phyloP scores from a whole-genome alignment of 2,888 invertebrate species.

The Aphidius colemani region DNA sequence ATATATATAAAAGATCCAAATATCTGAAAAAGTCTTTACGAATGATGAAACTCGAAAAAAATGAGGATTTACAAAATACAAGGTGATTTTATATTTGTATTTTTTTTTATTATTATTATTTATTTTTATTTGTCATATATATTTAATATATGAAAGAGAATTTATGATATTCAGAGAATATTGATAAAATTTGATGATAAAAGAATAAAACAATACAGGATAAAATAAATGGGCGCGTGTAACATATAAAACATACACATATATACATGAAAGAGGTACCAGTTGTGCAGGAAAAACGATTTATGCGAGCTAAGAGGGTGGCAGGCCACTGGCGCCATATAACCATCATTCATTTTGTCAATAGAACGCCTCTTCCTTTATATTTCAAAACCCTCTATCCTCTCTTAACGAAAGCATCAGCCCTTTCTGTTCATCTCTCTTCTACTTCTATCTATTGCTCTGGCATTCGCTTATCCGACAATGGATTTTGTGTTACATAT shows the following conservation, averaged over 20 bases:
- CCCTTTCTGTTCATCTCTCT: background rate
- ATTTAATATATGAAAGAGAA: constrained; percentile 6
- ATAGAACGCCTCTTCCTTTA: constrained; percentile 36
- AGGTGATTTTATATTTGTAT: no score
- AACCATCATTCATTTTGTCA: constrained; percentile 56
- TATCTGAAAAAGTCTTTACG: background rate
- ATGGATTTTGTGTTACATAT: constrained; percentile 45
- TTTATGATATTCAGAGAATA: constrained; percentile 11
- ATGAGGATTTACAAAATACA: background rate
- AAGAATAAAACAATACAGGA: constrained; percentile 19
- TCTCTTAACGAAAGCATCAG: no score
- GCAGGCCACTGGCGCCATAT: constrained; percentile 49
- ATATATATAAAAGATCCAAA: no score
- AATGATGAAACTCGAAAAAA: constrained; percentile 9
- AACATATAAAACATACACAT: constrained; percentile 15
- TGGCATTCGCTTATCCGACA: constrained; percentile 35
- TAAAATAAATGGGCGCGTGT: constrained; percentile 23
- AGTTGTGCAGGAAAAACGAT: constrained; percentile 43
- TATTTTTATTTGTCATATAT: no score
- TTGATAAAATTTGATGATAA: constrained; percentile 8
- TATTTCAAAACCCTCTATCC: background rate
- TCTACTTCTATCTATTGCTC: background rate
- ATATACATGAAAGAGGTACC: constrained; percentile 12
- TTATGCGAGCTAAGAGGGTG: constrained; percentile 46
- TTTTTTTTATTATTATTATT: no score